Base-by-base conservation (phyloP, 2,888 invertebrate species). In the Chloroclystis v-ata region DNA sequence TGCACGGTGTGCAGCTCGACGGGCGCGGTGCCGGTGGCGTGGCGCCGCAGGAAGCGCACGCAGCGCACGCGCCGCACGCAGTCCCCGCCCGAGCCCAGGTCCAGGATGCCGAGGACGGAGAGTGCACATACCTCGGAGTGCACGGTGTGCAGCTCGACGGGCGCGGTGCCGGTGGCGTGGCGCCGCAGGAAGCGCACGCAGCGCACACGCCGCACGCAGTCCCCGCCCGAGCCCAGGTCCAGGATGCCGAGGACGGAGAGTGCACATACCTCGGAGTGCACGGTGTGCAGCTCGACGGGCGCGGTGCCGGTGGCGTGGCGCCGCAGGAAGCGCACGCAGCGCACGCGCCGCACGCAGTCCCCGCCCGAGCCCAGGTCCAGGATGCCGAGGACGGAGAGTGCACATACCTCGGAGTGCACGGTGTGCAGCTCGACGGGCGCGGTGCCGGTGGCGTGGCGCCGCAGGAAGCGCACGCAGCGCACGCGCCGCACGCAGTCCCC, bases 351-450 rank as follows among this genome's bases (percentile, higher is more conserved):
- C 33, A 98, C 97, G 69, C 92, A 92, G 81, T 98, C 97, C n/a
- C n/a, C n/a, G n/a, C n/a, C n/a, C n/a, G n/a, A n/a, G n/a, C n/a
- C 96, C 96, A 98, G 91, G 89, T 52, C 47, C 24, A 52, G 42
- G 47, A 54, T 92, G 93, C 1, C 97, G 91, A 59, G 96, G 87
- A 26, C 7, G 26, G 8, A 33, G 8, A 33, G 33, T 37, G 9
- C 14, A n/a, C n/a, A 5, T 51, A 97, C 89, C 83, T 99, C 98
- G 0, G 98, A 97, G 55, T 95, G 93, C 46, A 99, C 95, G 50
- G 96, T 93, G 79, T 96, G 96, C 60, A 99, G 89, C 78, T 98
- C 97, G 26, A 97, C 97, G 56, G 95, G 96, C 46, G 97, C 97
- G 46, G 92, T 92, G 49, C 97, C 97, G 1, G 97, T 97, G 37